Evolutionary conservation across 92 coral and sea anemone genomes (phyloP).

Genomic region (Palythoa grandis): DNA sequence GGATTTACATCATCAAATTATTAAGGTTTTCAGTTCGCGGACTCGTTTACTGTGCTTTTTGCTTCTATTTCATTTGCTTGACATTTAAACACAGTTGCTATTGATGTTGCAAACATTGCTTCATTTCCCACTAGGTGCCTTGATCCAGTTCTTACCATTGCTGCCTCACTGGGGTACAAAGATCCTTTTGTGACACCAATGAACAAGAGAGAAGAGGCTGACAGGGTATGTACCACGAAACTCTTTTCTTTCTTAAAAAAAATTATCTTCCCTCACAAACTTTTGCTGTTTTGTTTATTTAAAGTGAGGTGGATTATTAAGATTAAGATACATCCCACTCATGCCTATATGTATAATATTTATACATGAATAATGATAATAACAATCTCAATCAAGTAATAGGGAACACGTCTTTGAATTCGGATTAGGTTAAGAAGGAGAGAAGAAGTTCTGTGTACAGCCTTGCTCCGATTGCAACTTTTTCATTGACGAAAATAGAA

Average conservation of each 20-base stretch:
- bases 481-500: too few species aligned
- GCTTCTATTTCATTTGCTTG: neutral
- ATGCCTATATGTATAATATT: too few species aligned
- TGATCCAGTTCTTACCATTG: slow-evolving; percentile 93
- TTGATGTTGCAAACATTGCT: neutral
- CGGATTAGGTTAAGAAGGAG: too few species aligned
- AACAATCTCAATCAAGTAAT: too few species aligned
- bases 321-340: neutral
- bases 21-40: neutral
- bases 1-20: too few species aligned
- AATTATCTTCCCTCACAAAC: neutral
- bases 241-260: neutral
- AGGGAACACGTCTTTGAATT: too few species aligned
- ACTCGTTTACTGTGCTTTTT: neutral
- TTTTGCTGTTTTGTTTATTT: too few species aligned
- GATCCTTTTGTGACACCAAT: slow-evolving; percentile 94
- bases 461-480: too few species aligned
- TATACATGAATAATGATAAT: too few species aligned
- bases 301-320: too few species aligned
- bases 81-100: too few species aligned
- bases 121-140: slow-evolving; percentile 59
- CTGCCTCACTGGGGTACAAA: slow-evolving; percentile 85
- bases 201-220: slow-evolving; percentile 85
- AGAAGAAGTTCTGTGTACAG: too few species aligned
- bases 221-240: slow-evolving; percentile 56